A percentile compares a stretch with the other conserved stretches of the same genome.
Conservation (phyloP, 2,113 vertebrate genomes). For the Peromyscus californicus region DNA sequence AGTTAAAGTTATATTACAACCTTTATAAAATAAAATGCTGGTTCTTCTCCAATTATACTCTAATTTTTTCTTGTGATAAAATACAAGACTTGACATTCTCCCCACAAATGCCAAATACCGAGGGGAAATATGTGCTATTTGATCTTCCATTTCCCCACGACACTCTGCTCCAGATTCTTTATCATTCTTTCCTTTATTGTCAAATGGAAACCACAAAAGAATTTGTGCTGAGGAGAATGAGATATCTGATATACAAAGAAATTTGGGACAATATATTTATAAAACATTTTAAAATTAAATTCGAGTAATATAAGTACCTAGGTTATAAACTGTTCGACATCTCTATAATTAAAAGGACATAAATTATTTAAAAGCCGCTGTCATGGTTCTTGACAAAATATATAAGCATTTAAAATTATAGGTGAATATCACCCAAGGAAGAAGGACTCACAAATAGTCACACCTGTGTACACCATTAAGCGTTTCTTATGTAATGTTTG, state of each 20-base stretch:
- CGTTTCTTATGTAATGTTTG: background rate
- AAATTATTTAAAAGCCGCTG: background rate
- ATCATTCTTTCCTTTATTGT: background rate
- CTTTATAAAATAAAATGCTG: conserved; percentile 4
- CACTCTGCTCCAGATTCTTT: background rate
- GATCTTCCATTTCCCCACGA: background rate
- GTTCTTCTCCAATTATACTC: background rate
- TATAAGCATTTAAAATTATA: background rate
- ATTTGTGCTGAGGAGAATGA: conserved; percentile 39
- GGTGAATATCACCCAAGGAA: background rate
- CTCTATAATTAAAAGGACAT: background rate
- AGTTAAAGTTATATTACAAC: background rate
- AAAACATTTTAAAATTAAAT: conserved; percentile 15
- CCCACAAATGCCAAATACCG: background rate
- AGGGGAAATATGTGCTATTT: background rate
- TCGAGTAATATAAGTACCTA: background rate
- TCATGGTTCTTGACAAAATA: background rate
- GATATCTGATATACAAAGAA: background rate
- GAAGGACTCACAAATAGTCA: background rate
- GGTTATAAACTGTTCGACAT: background rate
- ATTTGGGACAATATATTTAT: background rate
- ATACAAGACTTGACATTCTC: background rate
- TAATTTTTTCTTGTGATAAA: conserved; percentile 1
- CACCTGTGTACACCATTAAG: background rate
- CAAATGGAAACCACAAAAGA: background rate